phyloP scores from a whole-genome alignment of 2,888 invertebrate species.

The Diabrotica balteata region DNA sequence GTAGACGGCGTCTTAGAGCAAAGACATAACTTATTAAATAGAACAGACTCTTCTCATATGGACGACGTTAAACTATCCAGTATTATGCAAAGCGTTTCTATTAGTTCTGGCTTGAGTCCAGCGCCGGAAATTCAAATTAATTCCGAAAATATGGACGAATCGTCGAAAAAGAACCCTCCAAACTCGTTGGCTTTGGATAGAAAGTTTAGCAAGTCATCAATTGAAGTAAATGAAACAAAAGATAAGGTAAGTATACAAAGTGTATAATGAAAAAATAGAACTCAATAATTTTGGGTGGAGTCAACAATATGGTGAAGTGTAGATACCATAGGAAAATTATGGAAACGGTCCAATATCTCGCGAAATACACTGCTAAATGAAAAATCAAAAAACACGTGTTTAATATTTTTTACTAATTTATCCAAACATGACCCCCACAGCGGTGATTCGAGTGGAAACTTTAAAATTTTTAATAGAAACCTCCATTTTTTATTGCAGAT shows the following conservation, averaged over 20 bases:
- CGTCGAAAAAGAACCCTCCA: slow-evolving; percentile 57
- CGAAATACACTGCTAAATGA: no score
- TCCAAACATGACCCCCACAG: no score
- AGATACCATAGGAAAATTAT: no score
- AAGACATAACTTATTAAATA: slow-evolving; percentile 59
- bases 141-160: slow-evolving; percentile 48
- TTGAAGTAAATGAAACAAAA: slow-evolving; percentile 65
- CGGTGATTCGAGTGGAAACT: no score
- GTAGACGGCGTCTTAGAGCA: slow-evolving; percentile 54
- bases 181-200: slow-evolving; percentile 67
- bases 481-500: no score
- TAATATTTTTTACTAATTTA: no score
- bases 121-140: slow-evolving; percentile 57
- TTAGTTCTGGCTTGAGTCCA: slow-evolving; percentile 45
- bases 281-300: no score
- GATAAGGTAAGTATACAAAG: slow-evolving; percentile 26
- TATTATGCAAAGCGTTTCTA: slow-evolving; percentile 57
- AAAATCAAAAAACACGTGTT: no score
- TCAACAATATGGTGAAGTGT: no score
- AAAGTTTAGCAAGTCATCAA: slow-evolving; percentile 75
- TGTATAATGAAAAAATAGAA: no score
- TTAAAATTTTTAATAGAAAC: no score
- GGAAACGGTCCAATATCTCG: no score
- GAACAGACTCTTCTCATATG: slow-evolving; percentile 56
- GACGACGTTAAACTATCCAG: slow-evolving; percentile 58